Evolutionary conservation across 2,113 vertebrate species (phyloP).

Genomic region (Pelecanus crispus): DNA sequence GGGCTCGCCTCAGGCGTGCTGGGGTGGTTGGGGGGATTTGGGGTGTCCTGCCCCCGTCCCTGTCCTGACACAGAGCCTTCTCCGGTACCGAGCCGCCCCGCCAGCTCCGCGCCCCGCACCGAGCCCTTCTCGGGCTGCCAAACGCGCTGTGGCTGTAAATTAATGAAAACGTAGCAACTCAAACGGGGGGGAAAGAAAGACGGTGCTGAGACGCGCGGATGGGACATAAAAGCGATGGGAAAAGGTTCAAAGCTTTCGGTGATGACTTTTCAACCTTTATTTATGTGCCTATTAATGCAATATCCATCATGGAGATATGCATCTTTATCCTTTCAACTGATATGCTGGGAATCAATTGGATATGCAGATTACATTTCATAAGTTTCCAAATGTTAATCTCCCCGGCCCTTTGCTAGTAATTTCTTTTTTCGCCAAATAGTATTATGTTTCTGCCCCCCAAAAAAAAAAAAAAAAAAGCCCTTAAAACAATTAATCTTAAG

Average conservation of each 20-base stretch:
- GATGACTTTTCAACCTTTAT: slow-evolving; percentile 78
- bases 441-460: slow-evolving; percentile 63
- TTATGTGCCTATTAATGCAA: slow-evolving; percentile 81
- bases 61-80: neutral
- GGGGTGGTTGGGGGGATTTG: too few species aligned
- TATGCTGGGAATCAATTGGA: slow-evolving; percentile 83
- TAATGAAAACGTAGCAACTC: neutral
- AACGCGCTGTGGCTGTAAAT: neutral
- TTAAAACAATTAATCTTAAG: slow-evolving; percentile 57
- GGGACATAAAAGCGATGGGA: slow-evolving; percentile 27
- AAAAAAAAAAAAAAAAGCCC: neutral
- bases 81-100: neutral
- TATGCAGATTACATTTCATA: slow-evolving; percentile 83
- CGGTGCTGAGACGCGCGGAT: neutral
- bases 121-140: neutral
- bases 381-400: slow-evolving; percentile 81
- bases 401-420: slow-evolving; percentile 57
- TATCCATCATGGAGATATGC: slow-evolving; percentile 79
- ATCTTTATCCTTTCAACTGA: slow-evolving; percentile 84
- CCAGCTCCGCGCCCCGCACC: neutral
- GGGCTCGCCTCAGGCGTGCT: neutral
- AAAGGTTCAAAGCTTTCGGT: slow-evolving; percentile 74
- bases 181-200: neutral
- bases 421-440: slow-evolving; percentile 67
- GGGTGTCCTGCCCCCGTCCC: neutral